Conservation (phyloP, 2,113 vertebrate species). For the Datnioides undecimradiatus region DNA sequence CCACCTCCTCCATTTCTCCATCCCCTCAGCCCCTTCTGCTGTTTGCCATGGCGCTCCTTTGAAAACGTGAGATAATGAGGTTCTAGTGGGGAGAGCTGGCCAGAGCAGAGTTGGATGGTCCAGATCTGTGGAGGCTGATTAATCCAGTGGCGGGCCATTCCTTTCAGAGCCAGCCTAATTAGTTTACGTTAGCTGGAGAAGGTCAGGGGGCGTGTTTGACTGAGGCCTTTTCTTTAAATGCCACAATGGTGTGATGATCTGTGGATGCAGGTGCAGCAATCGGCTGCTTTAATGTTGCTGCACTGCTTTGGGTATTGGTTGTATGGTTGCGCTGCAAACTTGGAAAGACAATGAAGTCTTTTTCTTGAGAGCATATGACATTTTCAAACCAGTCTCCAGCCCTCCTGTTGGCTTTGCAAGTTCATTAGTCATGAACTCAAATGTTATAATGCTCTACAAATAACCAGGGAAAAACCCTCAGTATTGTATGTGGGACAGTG, state of each 20-base stretch:
- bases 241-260: conserved; percentile 93
- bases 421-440: conserved; percentile 70
- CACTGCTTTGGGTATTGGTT: conserved; percentile 85
- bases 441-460: conserved; percentile 51
- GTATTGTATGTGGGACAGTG: conserved; percentile 37
- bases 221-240: conserved; percentile 89
- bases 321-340: conserved; percentile 80
- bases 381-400: conserved; percentile 71
- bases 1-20: conserved; percentile 70
- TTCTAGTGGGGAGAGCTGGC: conserved; percentile 76
- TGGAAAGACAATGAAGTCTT: conserved; percentile 86
- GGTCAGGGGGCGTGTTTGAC: conserved; percentile 91
- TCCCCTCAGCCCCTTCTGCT: conserved; percentile 61
- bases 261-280: conserved; percentile 94
- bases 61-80: conserved; percentile 87
- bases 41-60: conserved; percentile 71
- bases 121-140: conserved; percentile 83
- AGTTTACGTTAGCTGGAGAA: conserved; percentile 97
- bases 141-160: conserved; percentile 86
- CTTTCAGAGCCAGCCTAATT: conserved; percentile 89
- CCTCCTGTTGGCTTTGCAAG: conserved; percentile 45
- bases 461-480: conserved; percentile 58
- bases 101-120: conserved; percentile 75
- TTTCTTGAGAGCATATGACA: conserved; percentile 85
- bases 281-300: conserved; percentile 89